A percentile compares a stretch with the other conserved stretches of the same genome.
These are phyloP conservation scores for Seriola dumerili DNA, from an alignment of 2,113 vertebrate species.

Conservation along the genomic window DNA sequence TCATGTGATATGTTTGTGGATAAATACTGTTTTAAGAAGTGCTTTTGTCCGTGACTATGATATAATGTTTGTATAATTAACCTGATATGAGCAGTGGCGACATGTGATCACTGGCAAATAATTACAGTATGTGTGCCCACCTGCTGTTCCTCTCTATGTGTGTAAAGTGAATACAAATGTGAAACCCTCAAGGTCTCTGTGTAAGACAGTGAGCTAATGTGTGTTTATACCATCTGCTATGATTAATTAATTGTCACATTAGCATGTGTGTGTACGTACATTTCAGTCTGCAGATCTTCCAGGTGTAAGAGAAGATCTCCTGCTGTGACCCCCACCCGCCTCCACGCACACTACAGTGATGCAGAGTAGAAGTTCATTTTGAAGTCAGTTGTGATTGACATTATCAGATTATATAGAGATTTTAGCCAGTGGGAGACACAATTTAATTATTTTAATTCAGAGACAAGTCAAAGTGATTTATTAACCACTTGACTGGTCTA, in stretches of 20 bases:
- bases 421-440: conserved; percentile 9
- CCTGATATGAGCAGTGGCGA: conserved; percentile 25
- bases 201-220: conserved; percentile 11
- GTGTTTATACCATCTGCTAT: conserved; percentile 46
- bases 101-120: conserved; percentile 39
- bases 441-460: conserved; percentile 26
- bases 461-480: conserved; percentile 22
- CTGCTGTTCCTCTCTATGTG: conserved; percentile 49
- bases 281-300: conserved; percentile 7
- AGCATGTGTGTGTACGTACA: conserved; percentile 13
- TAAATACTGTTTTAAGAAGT: no score
- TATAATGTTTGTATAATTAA: conserved; percentile 37
- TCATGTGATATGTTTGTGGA: neutral
- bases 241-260: conserved; percentile 56
- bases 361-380: conserved; percentile 8
- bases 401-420: conserved; percentile 14
- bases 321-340: conserved; percentile 1
- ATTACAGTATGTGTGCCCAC: conserved; percentile 46
- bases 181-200: conserved; percentile 53
- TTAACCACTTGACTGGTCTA: neutral
- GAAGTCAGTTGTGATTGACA: conserved; percentile 18
- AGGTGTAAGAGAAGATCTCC: conserved; percentile 33
- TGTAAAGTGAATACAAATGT: conserved; percentile 55
- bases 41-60: no score
- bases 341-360: conserved; percentile 4